phyloP scores from a whole-genome alignment of 2,113 vertebrate genomes.

The Benitochromis conjunctus region DNA sequence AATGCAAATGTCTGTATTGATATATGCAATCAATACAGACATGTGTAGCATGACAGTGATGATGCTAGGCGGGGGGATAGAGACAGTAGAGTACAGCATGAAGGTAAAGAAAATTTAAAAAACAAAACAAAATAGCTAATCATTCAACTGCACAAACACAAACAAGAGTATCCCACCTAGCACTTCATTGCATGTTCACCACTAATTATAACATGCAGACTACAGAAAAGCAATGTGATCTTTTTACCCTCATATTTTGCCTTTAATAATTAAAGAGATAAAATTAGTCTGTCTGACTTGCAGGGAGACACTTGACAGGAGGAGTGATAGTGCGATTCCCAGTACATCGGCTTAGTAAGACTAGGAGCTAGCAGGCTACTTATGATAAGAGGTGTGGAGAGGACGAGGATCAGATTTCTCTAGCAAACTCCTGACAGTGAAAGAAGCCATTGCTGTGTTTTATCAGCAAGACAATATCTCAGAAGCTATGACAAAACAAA shows the following conservation, averaged over 20 bases:
- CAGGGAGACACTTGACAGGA: background rate
- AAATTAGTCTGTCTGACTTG: constrained; percentile 1
- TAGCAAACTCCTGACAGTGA: constrained; percentile 28
- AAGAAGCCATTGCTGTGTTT: background rate
- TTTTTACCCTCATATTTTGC: background rate
- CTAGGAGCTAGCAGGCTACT: constrained; percentile 23
- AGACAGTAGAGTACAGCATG: background rate
- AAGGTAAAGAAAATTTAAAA: background rate
- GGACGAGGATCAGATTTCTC: constrained; percentile 46
- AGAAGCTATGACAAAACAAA: background rate
- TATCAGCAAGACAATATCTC: background rate
- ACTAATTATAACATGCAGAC: background rate
- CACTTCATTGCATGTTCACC: background rate
- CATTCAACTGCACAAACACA: background rate
- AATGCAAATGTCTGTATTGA: too few species aligned
- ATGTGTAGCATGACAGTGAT: background rate
- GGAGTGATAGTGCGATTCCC: constrained; percentile 14
- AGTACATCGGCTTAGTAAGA: background rate
- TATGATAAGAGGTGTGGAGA: constrained; percentile 64
- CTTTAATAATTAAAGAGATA: background rate
- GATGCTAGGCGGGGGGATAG: background rate
- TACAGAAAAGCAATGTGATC: background rate
- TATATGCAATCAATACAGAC: background rate
- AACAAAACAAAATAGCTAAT: fast-evolving
- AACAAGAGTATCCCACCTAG: background rate